Base-by-base conservation (phyloP, 2,888 invertebrate species). In the Amblyjoppa fuscipennis region DNA sequence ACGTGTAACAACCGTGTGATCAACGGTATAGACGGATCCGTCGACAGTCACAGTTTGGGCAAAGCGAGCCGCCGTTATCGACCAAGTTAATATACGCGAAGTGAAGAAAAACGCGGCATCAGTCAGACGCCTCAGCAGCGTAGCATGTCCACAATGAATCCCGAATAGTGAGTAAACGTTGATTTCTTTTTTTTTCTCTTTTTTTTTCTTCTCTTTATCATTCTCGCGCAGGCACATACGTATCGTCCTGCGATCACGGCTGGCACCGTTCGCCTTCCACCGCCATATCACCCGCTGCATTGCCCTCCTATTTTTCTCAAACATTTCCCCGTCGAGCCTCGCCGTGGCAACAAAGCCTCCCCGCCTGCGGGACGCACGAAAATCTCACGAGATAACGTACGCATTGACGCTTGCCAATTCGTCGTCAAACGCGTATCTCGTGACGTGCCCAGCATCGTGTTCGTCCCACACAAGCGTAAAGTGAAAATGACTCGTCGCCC, bases 141-240 rank as follows among this genome's bases (percentile, higher is more conserved):
- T 93, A 94, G 91, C 88, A 94, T 94, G 94, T 94, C 94, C 93
- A 94, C 94, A 91, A 94, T 94, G 94, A 94, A 94, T 93, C 94
- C 94, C 87, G 94, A 94, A 91, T 94, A 94, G 94, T 94, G 90
- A 94, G 94, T 94, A 93, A 91, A 92, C 88, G 71, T 79, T 70
- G 66, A 64, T 61, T 74, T 28, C 56, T 45, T 53, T 53, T 73
- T 83, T 79, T 85, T 85, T 70, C 83, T 41, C 0, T 45, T 83
- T 86, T 81, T 81, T 41, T 59, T 78, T 85, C 56, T 64, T 81
- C 87, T 70, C 78, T 86, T 85, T 85, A 79, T 83, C 87, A 81
- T 82, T 85, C 77, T 84, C 71, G 71, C 83, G 80, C 83, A 87
- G 85, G 73, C 69, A 83, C 64, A 76, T 82, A 78, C 75, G 81